Base-by-base conservation (phyloP, 2,888 invertebrate species). In the Drosophila parthenogenetica region DNA sequence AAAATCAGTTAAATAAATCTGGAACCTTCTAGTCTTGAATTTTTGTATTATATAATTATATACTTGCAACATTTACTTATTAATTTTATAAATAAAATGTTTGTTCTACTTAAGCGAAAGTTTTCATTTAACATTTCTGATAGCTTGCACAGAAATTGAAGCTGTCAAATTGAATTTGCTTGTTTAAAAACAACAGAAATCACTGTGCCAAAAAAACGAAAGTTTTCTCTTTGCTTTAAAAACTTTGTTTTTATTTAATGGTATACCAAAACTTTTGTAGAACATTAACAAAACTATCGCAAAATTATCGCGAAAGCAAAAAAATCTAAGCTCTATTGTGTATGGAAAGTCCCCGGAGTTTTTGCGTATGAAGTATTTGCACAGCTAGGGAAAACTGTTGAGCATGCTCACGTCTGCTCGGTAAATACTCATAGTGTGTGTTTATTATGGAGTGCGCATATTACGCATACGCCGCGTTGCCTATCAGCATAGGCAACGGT, bases 381-480 rank as follows among this genome's bases (percentile, higher is more conserved):
- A 29, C 16, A 45, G 54, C 54, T 25, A 17, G 43, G 25, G 49
- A 42, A 64, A 58, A 65, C 42, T 66, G 59, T 54, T 32, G 57
- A 58, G 50, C 51, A 53, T 42, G 35, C 29, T 63, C 37, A 16
- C 16, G 29, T 55, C 25, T 55, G 17, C 35, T 69, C 40, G 37
- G 25, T 42, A 59, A 60, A 66, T 59, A 55, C 32, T 46, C 32
- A 14, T 37, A 14, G 32, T 53, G 53, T 54, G 43, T 54, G 32
- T 51, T 22, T 45, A 45, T 61, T 61, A 53, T 40, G 54, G 39
- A 29, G 39, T 40, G 19, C 25, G 45, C 25, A 51, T 46, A 67
- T 59, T 55, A 64, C 64, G 64, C 65, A 74, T 73, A 69, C 73
- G 73, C 62, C 65, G 45, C 45, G 54, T 61, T 32, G 7, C 13